Conservation (phyloP, 2,888 invertebrate genomes). For the Trisateles emortualis region DNA sequence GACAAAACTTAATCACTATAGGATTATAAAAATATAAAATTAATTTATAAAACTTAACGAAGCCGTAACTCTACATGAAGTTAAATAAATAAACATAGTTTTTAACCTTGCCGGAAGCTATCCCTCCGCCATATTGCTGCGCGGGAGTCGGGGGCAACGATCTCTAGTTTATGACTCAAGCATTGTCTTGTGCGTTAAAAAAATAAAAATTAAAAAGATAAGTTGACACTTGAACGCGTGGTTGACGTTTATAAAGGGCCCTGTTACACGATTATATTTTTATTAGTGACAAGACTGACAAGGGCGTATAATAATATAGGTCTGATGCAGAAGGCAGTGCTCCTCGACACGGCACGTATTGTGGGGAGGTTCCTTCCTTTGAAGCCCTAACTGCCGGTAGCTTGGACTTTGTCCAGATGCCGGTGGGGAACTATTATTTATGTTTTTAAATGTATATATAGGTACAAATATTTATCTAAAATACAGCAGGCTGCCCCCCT, state of each 20-base stretch:
- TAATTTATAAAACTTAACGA: constrained; percentile 22
- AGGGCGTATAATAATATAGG: too few species aligned
- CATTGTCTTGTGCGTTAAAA: constrained; percentile 51
- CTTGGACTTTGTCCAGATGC: too few species aligned
- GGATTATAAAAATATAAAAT: constrained; percentile 23
- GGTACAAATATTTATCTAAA: too few species aligned
- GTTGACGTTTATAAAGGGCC: background rate
- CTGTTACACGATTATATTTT: background rate
- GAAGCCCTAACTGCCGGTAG: too few species aligned
- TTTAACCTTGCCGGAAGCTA: constrained; percentile 56
- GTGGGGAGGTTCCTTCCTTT: too few species aligned
- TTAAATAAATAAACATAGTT: constrained; percentile 47
- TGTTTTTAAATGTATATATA: too few species aligned
- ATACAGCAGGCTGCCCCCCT: too few species aligned
- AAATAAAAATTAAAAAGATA: constrained; percentile 33
- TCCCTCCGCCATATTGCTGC: constrained; percentile 56
- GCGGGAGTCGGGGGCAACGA: constrained; percentile 78
- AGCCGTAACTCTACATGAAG: constrained; percentile 26
- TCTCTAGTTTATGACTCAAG: constrained; percentile 70
- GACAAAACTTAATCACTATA: background rate
- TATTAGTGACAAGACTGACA: background rate
- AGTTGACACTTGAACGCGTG: constrained; percentile 15
- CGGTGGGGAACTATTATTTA: too few species aligned
- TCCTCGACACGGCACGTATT: too few species aligned
- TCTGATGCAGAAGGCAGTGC: too few species aligned